Evolutionary conservation across 1,140 invertebrate genomes (phyloP), one percentile per base, ranked within the genome.

Genomic region (Heliconius hermathena): DNA sequence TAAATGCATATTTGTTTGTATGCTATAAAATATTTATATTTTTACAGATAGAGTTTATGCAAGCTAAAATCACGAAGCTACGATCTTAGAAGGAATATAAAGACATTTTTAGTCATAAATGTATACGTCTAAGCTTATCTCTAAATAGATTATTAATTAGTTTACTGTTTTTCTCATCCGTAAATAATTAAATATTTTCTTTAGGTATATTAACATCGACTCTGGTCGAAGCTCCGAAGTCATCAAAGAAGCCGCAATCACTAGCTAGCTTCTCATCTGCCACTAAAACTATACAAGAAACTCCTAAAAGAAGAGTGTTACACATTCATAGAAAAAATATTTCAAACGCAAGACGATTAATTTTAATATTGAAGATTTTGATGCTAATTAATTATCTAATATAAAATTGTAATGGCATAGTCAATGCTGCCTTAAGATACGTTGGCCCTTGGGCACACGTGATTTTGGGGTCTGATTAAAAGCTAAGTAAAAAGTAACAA

Each of bases 191-290:
- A 33, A 33, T 33, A 33, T 33, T 33, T 33, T 18, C 29, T 60
- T 13, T 11, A 29, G 22, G 22, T 22, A 60, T 60, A 26, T 60
- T 8, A 60, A 26, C 57, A 22, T 60, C 22, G 9, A 60, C 57
- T 2, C 57, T 1, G 9, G 2, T 26, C 3, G 6, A 26, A 60
- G 38, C 70, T 11, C 18, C 71, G 29, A 77, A 41, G 22, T 73
- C 71, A 13, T 11, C n/a, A 60, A 73, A 36, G 33, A 57, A 71
- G 29, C 77, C 8, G 2, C 26, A 22, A 26, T 33, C 33, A 8
- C 33, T 22, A 29, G 72, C 52, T 13, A 78, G 71, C 49, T 73
- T 73, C 16, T 70, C 71, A 33, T 66, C 77, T 66, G 9, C n/a
- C 18, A 78, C 38, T 41, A 74, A 73, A 41, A 22, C 8, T 8